Base-by-base conservation (phyloP, 53 echinoderm and acorn worm species). In the Stichopus horrens region DNA sequence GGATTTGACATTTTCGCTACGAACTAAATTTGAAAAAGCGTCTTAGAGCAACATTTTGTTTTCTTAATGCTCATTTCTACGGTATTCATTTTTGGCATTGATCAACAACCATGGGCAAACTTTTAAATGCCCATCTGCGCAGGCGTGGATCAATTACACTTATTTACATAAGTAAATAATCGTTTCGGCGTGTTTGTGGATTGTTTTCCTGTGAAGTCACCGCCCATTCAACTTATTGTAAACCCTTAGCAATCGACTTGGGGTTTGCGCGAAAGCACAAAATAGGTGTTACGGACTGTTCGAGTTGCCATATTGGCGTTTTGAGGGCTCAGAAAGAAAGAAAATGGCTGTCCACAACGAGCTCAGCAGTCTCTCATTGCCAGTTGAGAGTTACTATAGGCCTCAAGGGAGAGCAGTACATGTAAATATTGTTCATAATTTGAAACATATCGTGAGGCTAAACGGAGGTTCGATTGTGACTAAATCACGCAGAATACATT, bases 151-250 rank as follows among this genome's bases (percentile, higher is more conserved):
- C 96, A 96, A 96, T 96, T 94, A 92, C 92, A 86, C 97, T 97
- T 88, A 97, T 97, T 97, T 95, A 92, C 97, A 97, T 97, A 97
- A 91, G 94, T 97, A 97, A 97, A 97, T 95, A 95, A 95, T 95
- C 91, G 93, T 90, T 90, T 85, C 90, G 91, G 89, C 89, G 93
- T 89, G 90, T 81, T 81, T 81, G 81, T 57, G 81, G 20, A 81
- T 53, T 57, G 81, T 77, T 86, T 94, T 92, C 92, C 89, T 93
- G 53, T 86, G 92, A 92, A 89, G 92, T 92, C 88, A 81, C 91
- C 91, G 93, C 88, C 91, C 86, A 82, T 89, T 86, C 63, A 90
- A 74, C 74, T 37, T 37, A 37, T 37, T 37, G 37, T 37, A 37
- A 37, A 37, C 37, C 37, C 37, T 37, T 37, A 37, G 37, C 37